phyloP scores from a whole-genome alignment of 2,797 vertebrate species.

The Enteromius viviparus region DNA sequence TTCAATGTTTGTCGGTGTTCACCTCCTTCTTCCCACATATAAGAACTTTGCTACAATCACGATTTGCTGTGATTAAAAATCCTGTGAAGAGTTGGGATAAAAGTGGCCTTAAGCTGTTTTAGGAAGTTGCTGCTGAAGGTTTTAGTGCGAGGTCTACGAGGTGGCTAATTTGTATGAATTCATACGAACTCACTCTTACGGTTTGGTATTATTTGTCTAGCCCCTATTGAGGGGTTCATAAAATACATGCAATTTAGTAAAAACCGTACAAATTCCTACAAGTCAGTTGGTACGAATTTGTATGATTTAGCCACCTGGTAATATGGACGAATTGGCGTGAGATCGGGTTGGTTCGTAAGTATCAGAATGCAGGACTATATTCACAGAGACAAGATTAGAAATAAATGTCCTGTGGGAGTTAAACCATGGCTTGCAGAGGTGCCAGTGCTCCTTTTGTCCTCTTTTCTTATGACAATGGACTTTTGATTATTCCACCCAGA shows the following conservation, averaged over 20 bases:
- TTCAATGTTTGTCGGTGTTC: not conserved
- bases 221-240: not conserved
- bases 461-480: not conserved
- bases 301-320: too few species aligned
- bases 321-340: too few species aligned
- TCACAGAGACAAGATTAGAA: not conserved
- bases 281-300: not conserved
- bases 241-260: not conserved
- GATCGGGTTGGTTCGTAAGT: not conserved
- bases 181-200: not conserved
- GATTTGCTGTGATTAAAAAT: not conserved
- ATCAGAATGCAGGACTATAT: not conserved
- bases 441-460: not conserved
- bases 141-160: not conserved
- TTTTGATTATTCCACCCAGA: conserved; percentile 17
- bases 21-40: not conserved
- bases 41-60: not conserved
- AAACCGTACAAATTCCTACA: not conserved
- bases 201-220: not conserved
- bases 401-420: conserved; percentile 5
- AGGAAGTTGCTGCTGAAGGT: not conserved
- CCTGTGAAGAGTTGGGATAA: not conserved
- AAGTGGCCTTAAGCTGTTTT: not conserved
- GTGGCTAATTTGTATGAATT: too few species aligned
- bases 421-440: not conserved